phyloP scores from a whole-genome alignment of 2,888 invertebrate species.

The Pyrochroa serraticornis region DNA sequence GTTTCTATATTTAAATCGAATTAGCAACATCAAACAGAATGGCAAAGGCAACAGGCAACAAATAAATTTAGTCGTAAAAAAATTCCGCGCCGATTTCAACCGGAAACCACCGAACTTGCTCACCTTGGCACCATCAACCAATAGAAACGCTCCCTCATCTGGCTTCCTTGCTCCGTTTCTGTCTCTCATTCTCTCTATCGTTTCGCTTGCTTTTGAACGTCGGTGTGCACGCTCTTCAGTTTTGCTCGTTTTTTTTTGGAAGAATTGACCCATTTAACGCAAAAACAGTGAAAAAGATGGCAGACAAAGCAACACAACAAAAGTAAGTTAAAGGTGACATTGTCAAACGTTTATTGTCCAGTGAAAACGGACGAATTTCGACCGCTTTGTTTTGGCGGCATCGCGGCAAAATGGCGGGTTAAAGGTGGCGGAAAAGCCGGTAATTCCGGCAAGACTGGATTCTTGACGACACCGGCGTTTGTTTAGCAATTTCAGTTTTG shows the following conservation, averaged over 20 bases:
- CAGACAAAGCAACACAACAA: conserved; percentile 67
- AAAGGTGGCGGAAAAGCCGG: conserved; percentile 50
- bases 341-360: conserved; percentile 12
- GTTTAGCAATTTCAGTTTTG: conserved; percentile 1
- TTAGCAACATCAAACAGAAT: background rate
- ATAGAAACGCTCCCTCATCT: conserved; percentile 28
- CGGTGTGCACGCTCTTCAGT: conserved; percentile 41
- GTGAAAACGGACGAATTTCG: conserved; percentile 27
- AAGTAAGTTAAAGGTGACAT: conserved; percentile 64
- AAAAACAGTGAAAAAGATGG: conserved; percentile 61
- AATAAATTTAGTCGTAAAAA: conserved; percentile 31
- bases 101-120: conserved; percentile 36
- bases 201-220: conserved; percentile 33
- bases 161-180: conserved; percentile 40
- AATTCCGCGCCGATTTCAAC: conserved; percentile 36
- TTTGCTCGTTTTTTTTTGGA: conserved; percentile 38
- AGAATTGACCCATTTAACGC: conserved; percentile 31
- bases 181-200: conserved; percentile 36
- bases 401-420: conserved; percentile 65
- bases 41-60: conserved; percentile 3
- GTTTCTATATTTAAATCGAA: conserved; percentile 21
- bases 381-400: conserved; percentile 54
- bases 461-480: background rate
- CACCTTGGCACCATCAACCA: conserved; percentile 42
- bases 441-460: conserved; percentile 28